Base-by-base conservation (phyloP, 2,113 vertebrate species). In the Phaethon lepturus region DNA sequence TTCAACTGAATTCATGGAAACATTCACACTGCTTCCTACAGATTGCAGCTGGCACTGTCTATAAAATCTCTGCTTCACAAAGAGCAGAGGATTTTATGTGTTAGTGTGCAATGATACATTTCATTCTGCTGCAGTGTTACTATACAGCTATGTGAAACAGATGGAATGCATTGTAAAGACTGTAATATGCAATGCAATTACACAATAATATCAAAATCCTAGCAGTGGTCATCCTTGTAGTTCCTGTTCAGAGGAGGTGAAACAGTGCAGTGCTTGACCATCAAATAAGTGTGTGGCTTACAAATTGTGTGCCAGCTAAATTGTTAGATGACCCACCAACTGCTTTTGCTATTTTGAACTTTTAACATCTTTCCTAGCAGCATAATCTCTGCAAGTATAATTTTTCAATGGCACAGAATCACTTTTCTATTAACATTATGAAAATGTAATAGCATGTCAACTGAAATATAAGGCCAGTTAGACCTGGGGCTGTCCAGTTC, bases 1-100 rank as follows among this genome's bases (percentile, higher is more conserved):
- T 92, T 94, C 80, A 77, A 47, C 83, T 95, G 95, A 97, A 97
- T 97, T 92, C 79, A 81, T 97, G 58, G 67, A 86, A 92, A 83
- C 69, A 87, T 94, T 95, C 83, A 73, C 85, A 9, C 53, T 85
- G 80, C 73, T 91, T 97, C 86, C 86, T 86, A 94, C 79, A 94
- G 95, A 74, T 47, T 84, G 93, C 96, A 96, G 91, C 94, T 97
- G 94, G 76, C 82, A 71, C 73, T 87, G 94, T 69, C 59, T 58
- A 3, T 95, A 40, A 50, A 67, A 66, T 9, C 87, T 49, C 49
- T 60, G 73, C 59, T 83, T 44, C 45, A 10, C 71, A 29, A 55
- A 53, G 73, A 78, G 67, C 73, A 63, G 38, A 62, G 68, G 42
- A 71, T 18, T 90, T 67, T 16, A 5, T 64, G 80, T 72, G 81